Conservation (phyloP, 2,113 vertebrate genomes). For the Hiodon alosoides region DNA sequence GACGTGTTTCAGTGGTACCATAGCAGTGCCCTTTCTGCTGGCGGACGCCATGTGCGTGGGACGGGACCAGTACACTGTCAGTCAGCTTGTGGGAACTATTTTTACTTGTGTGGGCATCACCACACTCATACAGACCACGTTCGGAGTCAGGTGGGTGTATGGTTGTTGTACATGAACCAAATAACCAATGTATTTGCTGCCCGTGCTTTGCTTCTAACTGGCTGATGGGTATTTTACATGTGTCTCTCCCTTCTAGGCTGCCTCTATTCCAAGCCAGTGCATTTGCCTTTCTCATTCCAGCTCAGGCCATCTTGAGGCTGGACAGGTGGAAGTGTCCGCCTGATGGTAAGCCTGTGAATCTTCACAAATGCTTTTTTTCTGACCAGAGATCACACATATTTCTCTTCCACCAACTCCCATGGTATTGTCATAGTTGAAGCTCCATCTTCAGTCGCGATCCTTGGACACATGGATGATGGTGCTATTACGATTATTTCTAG, state of each 20-base stretch:
- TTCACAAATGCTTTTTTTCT: neutral
- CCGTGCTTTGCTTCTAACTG: neutral
- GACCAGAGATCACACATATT: too few species aligned
- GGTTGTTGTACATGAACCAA: neutral
- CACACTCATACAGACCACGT: constrained; percentile 87
- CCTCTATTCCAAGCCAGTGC: constrained; percentile 84
- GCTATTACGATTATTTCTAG: too few species aligned
- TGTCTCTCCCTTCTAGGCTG: constrained; percentile 53
- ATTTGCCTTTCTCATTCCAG: constrained; percentile 77
- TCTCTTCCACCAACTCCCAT: too few species aligned
- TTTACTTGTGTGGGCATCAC: constrained; percentile 92
- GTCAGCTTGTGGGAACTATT: constrained; percentile 92
- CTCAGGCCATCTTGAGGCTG: constrained; percentile 74
- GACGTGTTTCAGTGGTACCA: constrained; percentile 94
- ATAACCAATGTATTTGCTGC: neutral
- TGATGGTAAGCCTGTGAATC: constrained; percentile 58
- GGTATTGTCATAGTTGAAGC: too few species aligned
- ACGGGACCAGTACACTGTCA: constrained; percentile 81
- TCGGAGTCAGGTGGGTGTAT: constrained; percentile 78
- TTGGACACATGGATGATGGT: too few species aligned
- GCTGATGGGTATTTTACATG: neutral
- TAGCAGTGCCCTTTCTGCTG: constrained; percentile 88
- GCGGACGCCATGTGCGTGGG: constrained; percentile 88
- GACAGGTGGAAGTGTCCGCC: constrained; percentile 79
- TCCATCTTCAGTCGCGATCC: too few species aligned